phyloP scores from a whole-genome alignment of 2,113 vertebrate species.

The Mustela nigripes region DNA sequence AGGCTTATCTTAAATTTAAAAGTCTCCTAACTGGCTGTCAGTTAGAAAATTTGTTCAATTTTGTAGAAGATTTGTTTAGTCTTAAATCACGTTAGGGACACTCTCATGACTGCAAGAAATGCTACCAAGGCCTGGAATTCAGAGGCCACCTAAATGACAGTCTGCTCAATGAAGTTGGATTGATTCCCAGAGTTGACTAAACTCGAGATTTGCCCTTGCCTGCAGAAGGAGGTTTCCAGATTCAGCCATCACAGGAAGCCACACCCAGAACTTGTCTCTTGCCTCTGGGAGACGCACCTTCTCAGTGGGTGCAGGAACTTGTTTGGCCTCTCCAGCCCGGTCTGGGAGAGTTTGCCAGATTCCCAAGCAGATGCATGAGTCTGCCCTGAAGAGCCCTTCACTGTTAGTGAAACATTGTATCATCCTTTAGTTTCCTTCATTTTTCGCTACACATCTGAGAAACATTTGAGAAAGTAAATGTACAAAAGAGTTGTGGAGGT shows the following conservation, averaged over 20 bases:
- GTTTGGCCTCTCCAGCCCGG: constrained; percentile 40
- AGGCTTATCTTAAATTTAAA: neutral
- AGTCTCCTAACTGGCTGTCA: neutral
- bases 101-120: neutral
- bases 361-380: neutral
- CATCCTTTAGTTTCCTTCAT: neutral
- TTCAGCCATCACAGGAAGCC: neutral
- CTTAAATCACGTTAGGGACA: neutral
- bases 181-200: neutral
- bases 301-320: constrained; percentile 14
- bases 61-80: neutral
- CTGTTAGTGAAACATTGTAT: neutral
- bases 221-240: neutral
- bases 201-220: constrained; percentile 5
- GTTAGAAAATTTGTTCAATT: neutral
- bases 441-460: neutral
- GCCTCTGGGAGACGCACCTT: neutral
- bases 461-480: neutral
- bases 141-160: neutral
- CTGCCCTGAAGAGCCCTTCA: neutral
- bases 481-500: neutral
- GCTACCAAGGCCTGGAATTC: neutral
- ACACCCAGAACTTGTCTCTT: constrained; percentile 68
- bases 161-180: neutral
- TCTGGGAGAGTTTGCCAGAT: neutral